phyloP scores from a whole-genome alignment of 2,888 invertebrate genomes.

The Laothoe populi region DNA sequence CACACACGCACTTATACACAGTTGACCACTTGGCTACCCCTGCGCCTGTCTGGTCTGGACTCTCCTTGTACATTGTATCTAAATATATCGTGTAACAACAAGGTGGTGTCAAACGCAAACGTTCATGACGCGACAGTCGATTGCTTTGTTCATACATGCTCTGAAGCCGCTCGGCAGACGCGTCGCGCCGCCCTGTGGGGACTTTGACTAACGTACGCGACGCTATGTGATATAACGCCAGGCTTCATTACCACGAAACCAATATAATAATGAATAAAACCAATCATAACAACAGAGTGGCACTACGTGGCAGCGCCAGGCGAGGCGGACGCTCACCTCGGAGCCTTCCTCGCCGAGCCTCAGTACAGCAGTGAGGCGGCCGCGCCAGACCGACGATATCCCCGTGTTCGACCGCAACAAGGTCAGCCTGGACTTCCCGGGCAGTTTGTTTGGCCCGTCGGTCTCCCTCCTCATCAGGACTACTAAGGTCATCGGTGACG shows the following conservation, averaged over 20 bases:
- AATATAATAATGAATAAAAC: too few relatives aligned
- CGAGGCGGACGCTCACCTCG: conserved; percentile 38
- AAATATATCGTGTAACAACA: not conserved
- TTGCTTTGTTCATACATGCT: conserved; percentile 9
- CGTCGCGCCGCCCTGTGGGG: not conserved
- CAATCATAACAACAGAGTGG: conserved; percentile 54
- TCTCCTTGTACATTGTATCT: not conserved
- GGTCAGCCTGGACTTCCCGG: conserved; percentile 88
- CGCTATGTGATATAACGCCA: conserved; percentile 6
- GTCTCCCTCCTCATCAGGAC: conserved; percentile 87
- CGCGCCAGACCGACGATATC: conserved; percentile 78
- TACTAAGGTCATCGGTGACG: conserved; percentile 87
- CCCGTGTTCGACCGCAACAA: conserved; percentile 86
- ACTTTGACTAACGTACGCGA: conserved; percentile 13
- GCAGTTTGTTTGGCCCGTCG: conserved; percentile 87
- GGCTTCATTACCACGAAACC: not conserved
- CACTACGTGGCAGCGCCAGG: conserved; percentile 56
- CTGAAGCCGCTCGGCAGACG: not conserved
- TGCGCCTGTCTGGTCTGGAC: not conserved
- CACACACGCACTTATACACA: not conserved
- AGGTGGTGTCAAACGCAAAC: not conserved
- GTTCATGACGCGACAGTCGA: not conserved
- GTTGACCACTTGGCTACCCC: not conserved
- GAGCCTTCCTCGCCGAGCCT: conserved; percentile 39
- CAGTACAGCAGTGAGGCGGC: conserved; percentile 37